These are phyloP conservation scores for Blera fallax DNA, from an alignment of 2,888 invertebrate genomes.

Conservation along the genomic window DNA sequence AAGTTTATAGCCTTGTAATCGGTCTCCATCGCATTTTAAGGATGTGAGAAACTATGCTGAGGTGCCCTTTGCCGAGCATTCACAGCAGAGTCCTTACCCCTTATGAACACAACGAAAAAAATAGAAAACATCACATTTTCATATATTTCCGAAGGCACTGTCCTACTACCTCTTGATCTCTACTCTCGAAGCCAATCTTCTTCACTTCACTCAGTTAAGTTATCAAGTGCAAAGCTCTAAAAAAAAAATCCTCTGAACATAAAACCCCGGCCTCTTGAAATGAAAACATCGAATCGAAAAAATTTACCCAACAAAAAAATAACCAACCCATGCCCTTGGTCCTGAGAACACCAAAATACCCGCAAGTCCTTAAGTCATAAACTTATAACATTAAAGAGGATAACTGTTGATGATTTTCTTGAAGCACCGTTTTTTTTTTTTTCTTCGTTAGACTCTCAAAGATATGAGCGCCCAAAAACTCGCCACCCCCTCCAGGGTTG, in stretches of 20 bases:
- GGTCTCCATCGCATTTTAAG: too few species aligned
- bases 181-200: not conserved
- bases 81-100: too few species aligned
- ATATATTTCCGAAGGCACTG: not conserved
- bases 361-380: conserved; percentile 73
- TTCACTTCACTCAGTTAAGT: conserved; percentile 30
- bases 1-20: too few species aligned
- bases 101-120: too few species aligned
- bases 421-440: conserved; percentile 47
- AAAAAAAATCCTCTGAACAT: conserved; percentile 34
- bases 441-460: conserved; percentile 8
- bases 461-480: conserved; percentile 44
- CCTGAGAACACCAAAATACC: conserved; percentile 32
- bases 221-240: conserved; percentile 60
- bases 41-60: too few species aligned
- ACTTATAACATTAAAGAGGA: conserved; percentile 73
- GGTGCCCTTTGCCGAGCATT: too few species aligned
- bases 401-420: conserved; percentile 72
- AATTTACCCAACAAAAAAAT: conserved; percentile 28
- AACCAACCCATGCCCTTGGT: not conserved
- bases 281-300: conserved; percentile 46
- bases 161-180: not conserved
- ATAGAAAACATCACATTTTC: not conserved
- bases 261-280: conserved; percentile 29
- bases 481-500: not conserved